Base-by-base conservation (phyloP, 1,140 invertebrate genomes). In the Cyphomyrmex costatus region DNA sequence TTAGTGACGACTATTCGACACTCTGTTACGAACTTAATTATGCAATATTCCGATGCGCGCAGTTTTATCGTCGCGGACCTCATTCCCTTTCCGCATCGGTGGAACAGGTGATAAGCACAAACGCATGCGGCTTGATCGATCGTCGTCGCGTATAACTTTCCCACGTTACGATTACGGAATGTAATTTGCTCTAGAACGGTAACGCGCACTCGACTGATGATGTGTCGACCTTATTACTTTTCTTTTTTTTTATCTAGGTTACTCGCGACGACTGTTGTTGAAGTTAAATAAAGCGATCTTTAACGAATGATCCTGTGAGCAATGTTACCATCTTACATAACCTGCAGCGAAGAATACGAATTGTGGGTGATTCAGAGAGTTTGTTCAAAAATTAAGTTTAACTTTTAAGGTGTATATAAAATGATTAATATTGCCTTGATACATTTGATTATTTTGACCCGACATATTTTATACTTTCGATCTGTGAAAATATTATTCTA, bases 101-200 rank as follows among this genome's bases (percentile, higher is more conserved):
- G 51, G 27, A 12, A n/a, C 66, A 30, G 14, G 8, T 24, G 79
- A 82, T 82, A 58, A 78, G 58, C 21, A 33, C 53, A 58, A 66
- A 85, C 61, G 74, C 61, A 46, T 24, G n/a, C n/a, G 61, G 60
- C 36, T 36, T 63, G 58, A 78, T 66, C 83, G 60, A 85, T 65
- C 73, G 71, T 60, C 68, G 8, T 53, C 46, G 24, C 53, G n/a
- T n/a, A 42, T 42, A n/a, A 49, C 68, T 83, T 83, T 83, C 79
- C 79, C 79, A 83, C 68, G 79, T 83, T 74, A 83, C 53, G 53
- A 83, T 83, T 83, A 58, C 68, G 68, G 27, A 68, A 53, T 71
- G 12, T 33, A 49, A 79, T 70, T 70, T 49, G 27, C 53, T 74
- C 68, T 73, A 73, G 53, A 74, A 61, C 12, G 1, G 79, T 33